Evolutionary conservation across 1,140 invertebrate genomes (phyloP), one percentile per base, ranked within the genome.

Genomic region (Drosophila takahashii): DNA sequence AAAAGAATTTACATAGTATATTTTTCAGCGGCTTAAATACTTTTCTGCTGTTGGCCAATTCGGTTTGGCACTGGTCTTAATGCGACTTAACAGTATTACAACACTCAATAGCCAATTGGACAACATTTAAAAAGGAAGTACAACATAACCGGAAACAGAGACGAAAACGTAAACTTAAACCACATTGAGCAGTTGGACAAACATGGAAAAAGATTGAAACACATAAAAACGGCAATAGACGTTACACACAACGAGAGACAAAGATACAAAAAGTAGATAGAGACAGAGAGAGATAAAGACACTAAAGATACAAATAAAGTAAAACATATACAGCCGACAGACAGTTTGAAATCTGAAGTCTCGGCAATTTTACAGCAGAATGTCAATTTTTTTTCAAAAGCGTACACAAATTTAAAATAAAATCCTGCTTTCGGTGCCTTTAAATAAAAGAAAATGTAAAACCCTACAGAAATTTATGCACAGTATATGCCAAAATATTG

Each of bases 61-160:
- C 18, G 32, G 27, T 41, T 64, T 57, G 51, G 42, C 32, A 42
- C 16, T 56, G 54, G 51, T 13, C 34, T 65, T 64, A 58, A 62
- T 53, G 44, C 51, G 51, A 48, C 56, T 62, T 62, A 45, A 57
- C 53, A 39, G 29, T 66, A 56, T 77, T 87, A 86, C 83, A 57
- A 79, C 79, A 69, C 41, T 81, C 81, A 79, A 62, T 61, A 79
- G 84, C 84, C 84, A 87, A 87, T 87, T 89, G 60, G 76, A 83
- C 67, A 83, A 87, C 60, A 72, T 47, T 79, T 53, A 71, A 70
- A 54, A 27, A 61, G 73, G 69, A 60, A 52, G 7, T 41, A 48
- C 61, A 70, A 77, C 44, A 77, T 51, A 76, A 65, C 73, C 39
- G 56, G 62, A 74, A 51, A 74, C 18, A 10, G 59, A 42, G 45